phyloP scores from a whole-genome alignment of 1,140 invertebrate genomes.

The Bombus consobrinus region DNA sequence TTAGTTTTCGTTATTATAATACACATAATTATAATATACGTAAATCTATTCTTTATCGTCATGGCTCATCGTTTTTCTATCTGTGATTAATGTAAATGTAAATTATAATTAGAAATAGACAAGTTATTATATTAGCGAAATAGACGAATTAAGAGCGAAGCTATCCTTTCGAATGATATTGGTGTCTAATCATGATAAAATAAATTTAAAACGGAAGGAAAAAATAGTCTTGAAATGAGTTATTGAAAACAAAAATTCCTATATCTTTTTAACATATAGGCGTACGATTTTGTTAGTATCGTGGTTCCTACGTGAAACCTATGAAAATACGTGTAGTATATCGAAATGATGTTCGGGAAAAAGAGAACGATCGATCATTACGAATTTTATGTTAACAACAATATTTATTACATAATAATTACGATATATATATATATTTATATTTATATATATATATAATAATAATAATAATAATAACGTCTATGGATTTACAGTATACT shows the following conservation, averaged over 20 bases:
- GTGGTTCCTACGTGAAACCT: no score
- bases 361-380: no score
- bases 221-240: no score
- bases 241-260: no score
- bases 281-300: no score
- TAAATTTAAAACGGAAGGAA: no score
- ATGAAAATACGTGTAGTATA: no score
- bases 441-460: no score
- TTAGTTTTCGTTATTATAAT: background rate
- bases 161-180: background rate
- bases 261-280: no score
- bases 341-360: background rate
- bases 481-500: constrained; percentile 82
- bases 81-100: no score
- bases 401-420: constrained; percentile 84
- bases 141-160: background rate
- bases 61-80: background rate
- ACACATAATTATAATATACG: background rate
- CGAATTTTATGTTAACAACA: constrained; percentile 80
- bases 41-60: background rate
- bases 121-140: background rate
- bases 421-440: constrained; percentile 67
- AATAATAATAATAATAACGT: constrained; percentile 78
- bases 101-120: no score
- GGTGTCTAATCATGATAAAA: background rate